Percentiles rank a stretch among this genome's conserved stretches.
These are phyloP conservation scores for Magallana angulata DNA, from an alignment of 1,140 invertebrate species.

Conservation along the genomic window DNA sequence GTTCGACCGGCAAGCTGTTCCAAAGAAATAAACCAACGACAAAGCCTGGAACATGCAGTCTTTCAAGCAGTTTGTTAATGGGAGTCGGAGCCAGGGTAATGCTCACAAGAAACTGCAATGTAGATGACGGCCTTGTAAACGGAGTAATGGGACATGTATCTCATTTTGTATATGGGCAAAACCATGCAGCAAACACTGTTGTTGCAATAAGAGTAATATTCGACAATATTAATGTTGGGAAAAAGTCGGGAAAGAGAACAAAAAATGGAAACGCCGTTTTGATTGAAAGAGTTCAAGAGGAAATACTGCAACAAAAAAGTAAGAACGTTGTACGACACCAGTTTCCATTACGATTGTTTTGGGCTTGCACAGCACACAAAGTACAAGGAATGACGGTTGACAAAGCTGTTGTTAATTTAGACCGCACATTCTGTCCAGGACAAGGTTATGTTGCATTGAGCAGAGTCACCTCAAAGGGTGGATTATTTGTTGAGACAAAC, in stretches of 20 bases:
- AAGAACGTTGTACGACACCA: slow-evolving; percentile 24
- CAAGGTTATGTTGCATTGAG: slow-evolving; percentile 47
- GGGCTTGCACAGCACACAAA: slow-evolving; percentile 44
- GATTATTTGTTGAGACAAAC: slow-evolving; percentile 19
- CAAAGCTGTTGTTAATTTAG: slow-evolving; percentile 40
- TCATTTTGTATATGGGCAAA: background rate
- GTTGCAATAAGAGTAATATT: background rate
- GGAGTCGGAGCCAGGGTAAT: background rate
- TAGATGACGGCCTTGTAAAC: too few species aligned
- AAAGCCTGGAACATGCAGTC: background rate
- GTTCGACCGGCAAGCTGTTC: slow-evolving; percentile 4
- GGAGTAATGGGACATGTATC: too few species aligned
- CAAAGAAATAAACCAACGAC: background rate
- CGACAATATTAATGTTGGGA: background rate
- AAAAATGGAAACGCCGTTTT: slow-evolving; percentile 9
- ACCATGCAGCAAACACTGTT: background rate
- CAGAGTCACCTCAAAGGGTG: slow-evolving; percentile 35
- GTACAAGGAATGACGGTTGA: slow-evolving; percentile 46
- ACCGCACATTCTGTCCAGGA: slow-evolving; percentile 18
- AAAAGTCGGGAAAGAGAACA: background rate
- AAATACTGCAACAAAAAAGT: background rate
- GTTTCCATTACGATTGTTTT: slow-evolving; percentile 37
- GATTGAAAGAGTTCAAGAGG: too few species aligned
- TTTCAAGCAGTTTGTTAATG: background rate
- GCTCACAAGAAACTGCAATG: too few species aligned